phyloP scores from a whole-genome alignment of 2,888 invertebrate genomes.

The Tetrapedia diversipes region DNA sequence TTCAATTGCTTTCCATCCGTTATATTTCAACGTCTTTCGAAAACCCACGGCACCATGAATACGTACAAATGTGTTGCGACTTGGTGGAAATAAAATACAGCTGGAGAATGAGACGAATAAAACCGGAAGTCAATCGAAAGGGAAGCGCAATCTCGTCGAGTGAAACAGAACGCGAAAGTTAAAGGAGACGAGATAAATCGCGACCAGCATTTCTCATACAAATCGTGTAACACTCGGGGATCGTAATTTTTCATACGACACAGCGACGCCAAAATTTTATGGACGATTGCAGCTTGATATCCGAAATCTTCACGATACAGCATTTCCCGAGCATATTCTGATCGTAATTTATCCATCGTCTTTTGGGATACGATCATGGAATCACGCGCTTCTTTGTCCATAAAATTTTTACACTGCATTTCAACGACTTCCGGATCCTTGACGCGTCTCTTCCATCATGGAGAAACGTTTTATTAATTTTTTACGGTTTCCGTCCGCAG shows the following conservation, averaged over 20 bases:
- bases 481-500: not conserved
- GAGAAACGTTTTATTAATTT: not conserved
- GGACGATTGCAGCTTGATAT: slow-evolving; percentile 9
- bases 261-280: slow-evolving; percentile 10
- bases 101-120: not conserved
- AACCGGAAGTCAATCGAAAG: not conserved
- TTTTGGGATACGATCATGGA: slow-evolving; percentile 3
- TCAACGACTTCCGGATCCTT: not conserved
- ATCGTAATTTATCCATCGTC: slow-evolving; percentile 20
- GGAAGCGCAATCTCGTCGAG: not conserved
- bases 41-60: not conserved
- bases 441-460: not conserved
- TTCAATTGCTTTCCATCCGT: not conserved
- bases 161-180: slow-evolving; percentile 1
- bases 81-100: not conserved
- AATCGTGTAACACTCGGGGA: slow-evolving; percentile 20
- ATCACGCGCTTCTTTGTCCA: not conserved
- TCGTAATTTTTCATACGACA: slow-evolving; percentile 12
- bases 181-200: slow-evolving; percentile 21
- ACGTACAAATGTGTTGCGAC: not conserved
- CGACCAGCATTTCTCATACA: slow-evolving; percentile 7
- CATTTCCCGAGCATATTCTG: slow-evolving; percentile 17
- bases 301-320: slow-evolving; percentile 13
- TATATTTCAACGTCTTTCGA: not conserved
- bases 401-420: slow-evolving; percentile 7